Conservation (phyloP, 2,888 invertebrate genomes). For the Drosophila pegasa region DNA sequence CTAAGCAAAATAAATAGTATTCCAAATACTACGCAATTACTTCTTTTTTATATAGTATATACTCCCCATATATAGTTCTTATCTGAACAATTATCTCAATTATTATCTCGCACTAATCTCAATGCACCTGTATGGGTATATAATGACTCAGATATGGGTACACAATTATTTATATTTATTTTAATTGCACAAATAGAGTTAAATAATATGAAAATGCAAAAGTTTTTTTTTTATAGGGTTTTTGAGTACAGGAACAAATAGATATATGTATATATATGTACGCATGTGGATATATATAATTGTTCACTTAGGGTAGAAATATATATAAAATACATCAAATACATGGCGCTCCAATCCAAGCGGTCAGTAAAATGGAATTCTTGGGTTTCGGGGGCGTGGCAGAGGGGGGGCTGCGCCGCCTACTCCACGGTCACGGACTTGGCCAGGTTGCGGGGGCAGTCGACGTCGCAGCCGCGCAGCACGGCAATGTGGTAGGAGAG, state of each 20-base stretch:
- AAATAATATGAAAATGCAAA: slow-evolving; percentile 23
- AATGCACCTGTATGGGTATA: neutral
- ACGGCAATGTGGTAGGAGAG: slow-evolving; percentile 99
- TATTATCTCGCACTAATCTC: neutral
- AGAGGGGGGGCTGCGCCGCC: neutral
- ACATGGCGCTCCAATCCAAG: slow-evolving; percentile 19
- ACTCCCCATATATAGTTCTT: no score
- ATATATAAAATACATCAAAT: slow-evolving; percentile 16
- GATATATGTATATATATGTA: neutral
- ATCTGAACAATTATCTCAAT: neutral
- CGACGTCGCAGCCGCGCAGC: slow-evolving; percentile 96
- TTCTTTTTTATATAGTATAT: neutral
- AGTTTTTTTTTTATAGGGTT: neutral
- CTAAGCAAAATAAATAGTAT: neutral
- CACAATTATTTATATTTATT: slow-evolving; percentile 14
- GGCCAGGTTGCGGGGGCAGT: slow-evolving; percentile 98
- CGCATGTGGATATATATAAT: neutral
- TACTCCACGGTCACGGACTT: slow-evolving; percentile 99
- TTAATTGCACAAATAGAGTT: slow-evolving; percentile 42
- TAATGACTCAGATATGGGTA: neutral
- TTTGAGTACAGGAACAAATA: neutral
- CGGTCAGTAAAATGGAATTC: slow-evolving; percentile 63
- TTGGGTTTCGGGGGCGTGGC: neutral
- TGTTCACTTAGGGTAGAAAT: slow-evolving; percentile 34
- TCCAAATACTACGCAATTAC: neutral